Conservation (phyloP, 2,888 invertebrate genomes). For the Calliopum simillimum region DNA sequence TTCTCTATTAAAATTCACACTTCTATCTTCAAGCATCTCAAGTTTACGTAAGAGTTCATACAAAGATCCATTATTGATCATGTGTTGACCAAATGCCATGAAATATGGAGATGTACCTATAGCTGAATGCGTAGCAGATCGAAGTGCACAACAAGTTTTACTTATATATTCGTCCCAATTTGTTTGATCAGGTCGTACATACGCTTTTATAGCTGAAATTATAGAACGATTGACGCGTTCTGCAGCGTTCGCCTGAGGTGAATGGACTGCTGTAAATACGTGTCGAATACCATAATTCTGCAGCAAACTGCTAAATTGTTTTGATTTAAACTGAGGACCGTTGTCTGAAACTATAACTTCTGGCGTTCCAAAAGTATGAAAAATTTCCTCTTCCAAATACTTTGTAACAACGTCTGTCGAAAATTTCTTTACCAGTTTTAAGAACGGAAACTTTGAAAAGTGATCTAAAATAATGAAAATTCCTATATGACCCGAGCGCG, state of each 20-base stretch:
- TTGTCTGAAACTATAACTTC: conserved; percentile 33
- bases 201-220: neutral
- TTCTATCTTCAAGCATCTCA: neutral
- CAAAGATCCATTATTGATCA: neutral
- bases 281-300: conserved; percentile 12
- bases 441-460: conserved; percentile 20
- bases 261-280: conserved; percentile 29
- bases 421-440: conserved; percentile 26
- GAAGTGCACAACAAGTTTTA: neutral
- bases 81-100: neutral
- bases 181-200: conserved; percentile 34
- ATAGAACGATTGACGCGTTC: conserved; percentile 39
- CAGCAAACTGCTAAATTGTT: conserved; percentile 18
- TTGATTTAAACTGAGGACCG: conserved; percentile 29
- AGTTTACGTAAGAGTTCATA: neutral
- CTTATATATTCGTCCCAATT: conserved; percentile 40
- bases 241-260: too few species aligned
- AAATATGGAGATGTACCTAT: neutral
- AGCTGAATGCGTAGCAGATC: neutral
- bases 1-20: neutral
- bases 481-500: neutral
- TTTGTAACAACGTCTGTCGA: conserved; percentile 4
- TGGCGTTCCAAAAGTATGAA: conserved; percentile 31
- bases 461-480: too few species aligned
- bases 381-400: conserved; percentile 24